These are phyloP conservation scores for Enteromius thamalakanensis DNA, from an alignment of 2,797 vertebrate species.

Conservation along the genomic window DNA sequence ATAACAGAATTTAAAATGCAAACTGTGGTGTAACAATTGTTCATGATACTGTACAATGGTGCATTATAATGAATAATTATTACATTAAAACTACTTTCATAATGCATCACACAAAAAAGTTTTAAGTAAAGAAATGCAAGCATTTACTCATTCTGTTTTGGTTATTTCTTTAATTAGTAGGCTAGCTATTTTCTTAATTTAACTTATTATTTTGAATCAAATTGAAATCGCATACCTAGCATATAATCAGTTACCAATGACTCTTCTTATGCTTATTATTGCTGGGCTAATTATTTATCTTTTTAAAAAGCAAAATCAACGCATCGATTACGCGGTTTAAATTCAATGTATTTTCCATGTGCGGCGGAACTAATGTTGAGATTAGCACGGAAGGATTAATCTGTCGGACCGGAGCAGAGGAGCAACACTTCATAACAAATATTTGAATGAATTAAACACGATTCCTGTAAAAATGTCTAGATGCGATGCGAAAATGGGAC, in stretches of 20 bases:
- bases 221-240: not conserved
- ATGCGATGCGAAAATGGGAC: not conserved
- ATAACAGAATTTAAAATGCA: too few relatives aligned
- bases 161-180: not conserved
- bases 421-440: not conserved
- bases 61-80: too few relatives aligned
- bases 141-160: not conserved
- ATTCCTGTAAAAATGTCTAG: not conserved
- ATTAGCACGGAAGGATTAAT: conserved; percentile 7
- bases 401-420: not conserved
- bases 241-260: not conserved
- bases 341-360: not conserved
- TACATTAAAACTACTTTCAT: too few relatives aligned
- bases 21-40: too few relatives aligned
- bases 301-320: not conserved
- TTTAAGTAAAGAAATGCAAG: not conserved
- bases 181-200: not conserved
- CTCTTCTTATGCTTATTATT: too few relatives aligned
- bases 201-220: not conserved
- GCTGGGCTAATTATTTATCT: not conserved
- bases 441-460: not conserved
- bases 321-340: not conserved
- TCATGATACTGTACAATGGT: too few relatives aligned
- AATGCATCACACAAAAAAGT: too few relatives aligned
- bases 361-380: conserved; percentile 9